Percentiles rank a stretch among this genome's conserved stretches.
These are phyloP conservation scores for Myrmecophaga tridactyla DNA, from an alignment of 2,113 vertebrate genomes.

Conservation along the genomic window DNA sequence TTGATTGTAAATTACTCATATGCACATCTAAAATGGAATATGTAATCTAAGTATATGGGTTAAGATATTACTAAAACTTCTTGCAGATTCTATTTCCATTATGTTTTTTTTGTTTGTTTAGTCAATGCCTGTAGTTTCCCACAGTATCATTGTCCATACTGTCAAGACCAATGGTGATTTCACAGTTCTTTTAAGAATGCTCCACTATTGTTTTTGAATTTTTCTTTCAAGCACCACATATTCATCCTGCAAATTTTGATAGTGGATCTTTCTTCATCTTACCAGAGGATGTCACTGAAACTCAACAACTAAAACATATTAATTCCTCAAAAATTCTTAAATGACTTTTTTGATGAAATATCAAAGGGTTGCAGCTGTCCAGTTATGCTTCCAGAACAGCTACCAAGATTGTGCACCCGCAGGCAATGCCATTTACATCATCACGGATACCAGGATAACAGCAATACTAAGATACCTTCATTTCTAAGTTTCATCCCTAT, in stretches of 20 bases:
- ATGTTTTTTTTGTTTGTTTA: background rate
- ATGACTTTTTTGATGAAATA: background rate
- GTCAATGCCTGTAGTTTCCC: background rate
- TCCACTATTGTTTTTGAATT: background rate
- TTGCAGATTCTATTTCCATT: background rate
- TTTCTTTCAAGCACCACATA: background rate
- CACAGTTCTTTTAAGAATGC: background rate
- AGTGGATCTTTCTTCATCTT: background rate
- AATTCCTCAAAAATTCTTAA: constrained; percentile 20
- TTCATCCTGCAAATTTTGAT: background rate
- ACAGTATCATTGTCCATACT: background rate
- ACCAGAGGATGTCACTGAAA: background rate
- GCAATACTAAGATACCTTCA: background rate
- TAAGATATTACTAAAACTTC: background rate
- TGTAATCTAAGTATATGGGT: background rate
- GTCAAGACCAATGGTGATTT: background rate
- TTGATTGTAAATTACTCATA: background rate
- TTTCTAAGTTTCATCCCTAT: background rate
- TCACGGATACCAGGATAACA: background rate
- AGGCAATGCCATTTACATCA: background rate
- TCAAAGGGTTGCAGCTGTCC: background rate
- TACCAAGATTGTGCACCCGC: background rate
- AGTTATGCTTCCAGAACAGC: background rate
- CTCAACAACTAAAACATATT: background rate
- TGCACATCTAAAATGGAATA: background rate